Evolutionary conservation across 2,888 invertebrate genomes (phyloP), one percentile per base, ranked within the genome.

Genomic region (Scaptomyza parva): DNA sequence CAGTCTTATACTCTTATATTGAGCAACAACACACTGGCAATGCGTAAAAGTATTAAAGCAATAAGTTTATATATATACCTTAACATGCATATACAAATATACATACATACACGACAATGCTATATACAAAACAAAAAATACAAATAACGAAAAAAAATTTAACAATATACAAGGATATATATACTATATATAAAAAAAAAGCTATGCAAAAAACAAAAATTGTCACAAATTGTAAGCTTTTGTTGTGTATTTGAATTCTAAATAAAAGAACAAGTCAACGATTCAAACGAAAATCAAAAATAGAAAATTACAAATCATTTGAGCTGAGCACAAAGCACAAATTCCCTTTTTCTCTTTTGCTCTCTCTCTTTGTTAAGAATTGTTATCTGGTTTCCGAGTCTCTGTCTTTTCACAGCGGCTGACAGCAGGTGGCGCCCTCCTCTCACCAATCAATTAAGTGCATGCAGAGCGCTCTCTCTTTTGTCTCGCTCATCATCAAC

Each of bases 161-260:
- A 63, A 20, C 52, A 43, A 65, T 64, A 66, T 70, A 61, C 54
- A 74, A 59, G 60, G 52, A 51, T 60, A 79, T 58, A 75, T 70
- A 76, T 50, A 67, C 40, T 53, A 62, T 68, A 69, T 63, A 62
- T 44, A 76, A 55, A 54, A 60, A 64, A 77, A 73, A 53, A 70
- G 73, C 73, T 73, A 74, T 70, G 73, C 74, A 74, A 71, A 63
- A 70, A 61, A 68, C 18, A 51, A 64, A 74, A 68, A 6, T n/a
- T 52, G 70, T 74, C 73, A 73, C 71, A 76, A 80, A 83, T 74
- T 83, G 84, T 86, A 84, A 84, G 86, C 84, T 84, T 84, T 84
- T 84, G 84, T 81, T 86, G 84, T 86, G 76, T 81, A 84, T 75
- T 81, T 85, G 70, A 85, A 82, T 83, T 82, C 83, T 67, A 69